Percentiles rank a stretch among this genome's conserved stretches.
phyloP scores from a whole-genome alignment of 2,797 vertebrate genomes.

The Gymnothorax javanicus region DNA sequence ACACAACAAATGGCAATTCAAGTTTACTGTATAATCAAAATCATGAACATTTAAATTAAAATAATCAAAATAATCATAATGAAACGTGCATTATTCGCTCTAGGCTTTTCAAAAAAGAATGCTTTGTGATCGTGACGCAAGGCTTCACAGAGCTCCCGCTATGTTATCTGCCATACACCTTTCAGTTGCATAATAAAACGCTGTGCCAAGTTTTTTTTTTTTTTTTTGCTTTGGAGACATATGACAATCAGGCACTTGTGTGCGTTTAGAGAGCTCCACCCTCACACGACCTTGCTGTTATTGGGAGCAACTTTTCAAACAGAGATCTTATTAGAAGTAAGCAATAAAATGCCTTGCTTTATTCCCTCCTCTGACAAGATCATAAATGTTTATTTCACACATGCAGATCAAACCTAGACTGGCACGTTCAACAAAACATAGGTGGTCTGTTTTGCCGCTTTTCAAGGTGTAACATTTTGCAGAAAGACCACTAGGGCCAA shows the following conservation, averaged over 20 bases:
- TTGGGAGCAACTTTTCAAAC: conserved; percentile 27
- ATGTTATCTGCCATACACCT: too few relatives aligned
- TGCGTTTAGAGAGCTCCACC: not conserved
- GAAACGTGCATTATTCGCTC: too few relatives aligned
- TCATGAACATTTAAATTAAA: too few relatives aligned
- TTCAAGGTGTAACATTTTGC: conserved; percentile 28
- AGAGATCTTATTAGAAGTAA: conserved; percentile 26
- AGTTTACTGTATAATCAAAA: too few relatives aligned
- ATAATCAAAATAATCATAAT: too few relatives aligned
- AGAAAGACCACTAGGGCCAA: conserved; percentile 33
- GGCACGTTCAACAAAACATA: not conserved
- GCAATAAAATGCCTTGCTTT: conserved; percentile 28
- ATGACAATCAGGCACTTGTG: conserved; percentile 2
- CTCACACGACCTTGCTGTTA: conserved; percentile 27
- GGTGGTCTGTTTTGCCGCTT: conserved; percentile 29
- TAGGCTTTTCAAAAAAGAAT: too few relatives aligned
- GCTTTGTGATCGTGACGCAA: too few relatives aligned
- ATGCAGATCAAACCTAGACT: conserved; percentile 17
- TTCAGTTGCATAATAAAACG: too few relatives aligned
- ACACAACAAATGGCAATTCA: too few relatives aligned
- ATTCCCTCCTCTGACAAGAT: conserved; percentile 16
- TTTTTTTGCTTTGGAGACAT: not conserved
- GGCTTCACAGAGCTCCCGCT: too few relatives aligned
- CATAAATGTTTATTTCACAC: conserved; percentile 27
- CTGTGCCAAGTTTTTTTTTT: too few relatives aligned